Percentiles rank a stretch among this genome's conserved stretches.
phyloP scores from a whole-genome alignment of 2,888 invertebrate species.

The Stramonita haemastoma region DNA sequence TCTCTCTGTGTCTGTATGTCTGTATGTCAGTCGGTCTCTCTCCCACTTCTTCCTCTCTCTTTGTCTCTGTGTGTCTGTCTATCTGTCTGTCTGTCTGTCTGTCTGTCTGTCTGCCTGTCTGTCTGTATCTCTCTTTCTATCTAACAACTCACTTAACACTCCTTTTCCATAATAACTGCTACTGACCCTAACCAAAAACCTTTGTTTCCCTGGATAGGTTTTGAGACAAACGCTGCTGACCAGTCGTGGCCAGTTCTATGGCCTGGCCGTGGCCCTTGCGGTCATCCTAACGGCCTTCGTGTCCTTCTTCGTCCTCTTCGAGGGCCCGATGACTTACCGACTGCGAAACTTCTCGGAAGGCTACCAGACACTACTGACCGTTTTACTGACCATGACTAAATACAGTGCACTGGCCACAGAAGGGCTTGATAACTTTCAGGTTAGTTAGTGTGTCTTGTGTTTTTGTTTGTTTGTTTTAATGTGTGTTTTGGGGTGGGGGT shows the following conservation, averaged over 20 bases:
- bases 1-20: neutral
- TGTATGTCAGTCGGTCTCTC: too few species aligned
- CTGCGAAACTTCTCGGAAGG: constrained; percentile 14
- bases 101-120: too few species aligned
- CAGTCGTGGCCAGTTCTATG: constrained; percentile 41
- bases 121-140: too few species aligned
- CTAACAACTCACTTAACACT: too few species aligned
- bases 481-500: neutral
- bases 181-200: too few species aligned
- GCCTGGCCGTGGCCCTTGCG: constrained; percentile 42
- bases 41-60: neutral
- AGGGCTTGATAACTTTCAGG: constrained; percentile 31
- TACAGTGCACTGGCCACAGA: constrained; percentile 12
- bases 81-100: neutral
- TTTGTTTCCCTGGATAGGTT: constrained; percentile 30
- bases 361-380: constrained; percentile 36
- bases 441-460: neutral
- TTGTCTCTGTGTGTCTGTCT: neutral
- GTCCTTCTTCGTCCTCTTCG: constrained; percentile 46
- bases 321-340: constrained; percentile 36
- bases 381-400: constrained; percentile 46
- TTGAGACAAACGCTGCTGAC: constrained; percentile 49
- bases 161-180: too few species aligned
- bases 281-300: constrained; percentile 49
- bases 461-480: neutral